phyloP scores from a whole-genome alignment of 2,797 vertebrate genomes.

The Chaunax sp. region DNA sequence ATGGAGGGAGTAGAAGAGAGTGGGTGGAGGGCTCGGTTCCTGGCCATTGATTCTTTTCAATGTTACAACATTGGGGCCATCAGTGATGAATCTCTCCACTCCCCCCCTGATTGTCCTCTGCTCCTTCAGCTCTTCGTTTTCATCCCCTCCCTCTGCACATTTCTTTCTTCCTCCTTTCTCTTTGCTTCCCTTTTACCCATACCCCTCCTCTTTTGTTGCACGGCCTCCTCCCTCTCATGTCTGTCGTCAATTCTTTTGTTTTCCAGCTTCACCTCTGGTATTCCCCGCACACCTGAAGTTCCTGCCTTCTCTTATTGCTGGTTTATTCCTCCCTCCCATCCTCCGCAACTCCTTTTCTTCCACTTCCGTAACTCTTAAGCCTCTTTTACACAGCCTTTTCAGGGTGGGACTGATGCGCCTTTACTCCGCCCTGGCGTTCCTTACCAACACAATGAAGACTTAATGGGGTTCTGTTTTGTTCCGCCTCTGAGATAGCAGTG shows the following conservation, averaged over 20 bases:
- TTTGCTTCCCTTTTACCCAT: neutral
- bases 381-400: too few species aligned
- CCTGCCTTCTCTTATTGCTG: neutral
- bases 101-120: slow-evolving; percentile 32
- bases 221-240: neutral
- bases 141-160: slow-evolving; percentile 29
- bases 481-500: too few species aligned
- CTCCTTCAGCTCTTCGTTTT: slow-evolving; percentile 56
- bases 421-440: too few species aligned
- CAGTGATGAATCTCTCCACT: slow-evolving; percentile 60
- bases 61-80: slow-evolving; percentile 59
- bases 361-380: neutral
- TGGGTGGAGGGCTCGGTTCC: slow-evolving; percentile 72
- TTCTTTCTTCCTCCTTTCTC: slow-evolving; percentile 35
- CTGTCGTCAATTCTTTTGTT: neutral
- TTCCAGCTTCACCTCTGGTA: neutral
- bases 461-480: too few species aligned
- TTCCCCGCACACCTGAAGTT: too few species aligned
- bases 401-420: too few species aligned
- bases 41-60: slow-evolving; percentile 65
- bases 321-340: neutral
- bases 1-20: slow-evolving; percentile 48
- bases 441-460: too few species aligned
- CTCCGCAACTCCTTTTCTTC: neutral
- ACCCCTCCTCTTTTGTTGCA: neutral